Evolutionary conservation across 2,888 invertebrate species (phyloP).

Genomic region (Hecatera dysodea): DNA sequence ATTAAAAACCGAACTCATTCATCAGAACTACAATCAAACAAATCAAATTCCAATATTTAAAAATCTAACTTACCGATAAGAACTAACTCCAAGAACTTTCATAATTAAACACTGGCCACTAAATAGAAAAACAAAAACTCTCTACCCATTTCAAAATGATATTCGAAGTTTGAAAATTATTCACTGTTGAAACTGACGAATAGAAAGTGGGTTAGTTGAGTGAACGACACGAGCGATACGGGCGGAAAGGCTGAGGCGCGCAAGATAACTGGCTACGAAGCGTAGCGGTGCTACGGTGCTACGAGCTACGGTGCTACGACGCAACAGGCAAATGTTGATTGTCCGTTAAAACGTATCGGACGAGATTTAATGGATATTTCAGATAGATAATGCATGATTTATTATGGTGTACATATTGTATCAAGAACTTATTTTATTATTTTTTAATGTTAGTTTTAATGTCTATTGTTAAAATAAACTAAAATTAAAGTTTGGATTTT

Average conservation of each 20-base stretch:
- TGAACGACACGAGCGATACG: constrained; percentile 73
- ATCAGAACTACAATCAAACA: constrained; percentile 14
- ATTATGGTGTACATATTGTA: not conserved
- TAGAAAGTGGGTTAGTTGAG: constrained; percentile 76
- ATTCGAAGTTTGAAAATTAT: constrained; percentile 63
- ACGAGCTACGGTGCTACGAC: constrained; percentile 77
- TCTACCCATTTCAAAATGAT: constrained; percentile 71
- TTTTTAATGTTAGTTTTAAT: not conserved
- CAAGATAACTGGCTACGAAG: constrained; percentile 85
- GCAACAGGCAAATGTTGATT: constrained; percentile 81
- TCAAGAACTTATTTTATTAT: not conserved
- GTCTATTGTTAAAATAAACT: not conserved
- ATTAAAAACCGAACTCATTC: constrained; percentile 12
- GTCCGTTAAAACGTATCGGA: constrained; percentile 38
- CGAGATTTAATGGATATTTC: constrained; percentile 51
- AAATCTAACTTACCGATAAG: constrained; percentile 69
- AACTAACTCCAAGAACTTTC: constrained; percentile 69
- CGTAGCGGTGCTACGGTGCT: constrained; percentile 75
- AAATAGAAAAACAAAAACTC: constrained; percentile 54
- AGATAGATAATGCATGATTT: constrained; percentile 17
- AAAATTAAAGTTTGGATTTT: not conserved
- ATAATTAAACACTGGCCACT: constrained; percentile 71
- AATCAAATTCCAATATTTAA: constrained; percentile 41
- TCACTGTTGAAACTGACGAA: constrained; percentile 67
- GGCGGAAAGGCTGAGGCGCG: constrained; percentile 82